phyloP scores from a whole-genome alignment of 2,113 vertebrate genomes.

The Promerops cafer region DNA sequence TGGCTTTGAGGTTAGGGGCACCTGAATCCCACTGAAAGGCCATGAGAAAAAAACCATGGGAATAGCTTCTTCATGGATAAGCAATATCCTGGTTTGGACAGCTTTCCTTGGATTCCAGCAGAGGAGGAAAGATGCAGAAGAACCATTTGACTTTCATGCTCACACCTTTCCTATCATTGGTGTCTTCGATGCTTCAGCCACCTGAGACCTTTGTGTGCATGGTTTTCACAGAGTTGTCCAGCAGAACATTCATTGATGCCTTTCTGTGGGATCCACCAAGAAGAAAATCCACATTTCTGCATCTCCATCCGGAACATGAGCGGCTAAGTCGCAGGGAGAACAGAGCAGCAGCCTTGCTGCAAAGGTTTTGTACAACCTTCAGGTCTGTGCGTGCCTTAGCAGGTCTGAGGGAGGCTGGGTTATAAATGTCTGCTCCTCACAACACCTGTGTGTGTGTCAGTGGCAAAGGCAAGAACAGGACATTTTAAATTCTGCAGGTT shows the following conservation, averaged over 20 bases:
- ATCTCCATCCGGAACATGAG: fast-evolving
- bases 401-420: neutral
- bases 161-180: fast-evolving
- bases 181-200: neutral
- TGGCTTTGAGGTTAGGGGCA: neutral
- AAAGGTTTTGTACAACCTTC: neutral
- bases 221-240: neutral
- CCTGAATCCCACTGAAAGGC: neutral
- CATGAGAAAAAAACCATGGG: neutral
- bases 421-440: neutral
- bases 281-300: neutral
- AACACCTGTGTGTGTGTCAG: neutral
- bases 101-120: neutral
- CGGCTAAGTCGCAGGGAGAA: neutral
- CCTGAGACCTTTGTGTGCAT: fast-evolving
- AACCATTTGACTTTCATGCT: neutral
- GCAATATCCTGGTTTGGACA: neutral
- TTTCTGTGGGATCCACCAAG: neutral
- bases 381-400: neutral
- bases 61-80: neutral
- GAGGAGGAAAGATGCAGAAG: neutral
- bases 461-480: neutral
- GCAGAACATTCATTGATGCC: neutral
- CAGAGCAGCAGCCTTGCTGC: neutral
- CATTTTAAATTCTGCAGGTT: slow-evolving; percentile 2